Percentiles rank a stretch among this genome's conserved stretches.
These are phyloP conservation scores for Phalacrocorax pelagicus DNA, from an alignment of 2,113 vertebrate species.

Conservation along the genomic window DNA sequence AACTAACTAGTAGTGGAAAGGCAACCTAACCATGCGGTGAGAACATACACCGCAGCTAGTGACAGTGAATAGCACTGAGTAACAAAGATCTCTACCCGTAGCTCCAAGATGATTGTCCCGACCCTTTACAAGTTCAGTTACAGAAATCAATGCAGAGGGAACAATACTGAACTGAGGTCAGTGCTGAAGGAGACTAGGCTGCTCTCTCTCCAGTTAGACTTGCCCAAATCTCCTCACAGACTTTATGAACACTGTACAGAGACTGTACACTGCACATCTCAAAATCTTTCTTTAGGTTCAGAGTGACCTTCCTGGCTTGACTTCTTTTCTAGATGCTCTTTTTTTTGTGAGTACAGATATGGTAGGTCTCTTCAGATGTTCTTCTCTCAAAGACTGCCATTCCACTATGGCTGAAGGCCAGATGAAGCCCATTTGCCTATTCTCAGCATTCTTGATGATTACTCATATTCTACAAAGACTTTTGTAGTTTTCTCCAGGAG, in stretches of 20 bases:
- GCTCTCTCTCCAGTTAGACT: not conserved
- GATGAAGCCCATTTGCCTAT: not conserved
- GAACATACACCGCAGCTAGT: not conserved
- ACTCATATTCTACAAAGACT: not conserved
- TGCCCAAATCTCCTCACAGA: not conserved
- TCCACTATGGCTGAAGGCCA: not conserved
- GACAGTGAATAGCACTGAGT: not conserved
- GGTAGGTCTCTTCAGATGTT: not conserved
- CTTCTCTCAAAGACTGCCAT: not conserved
- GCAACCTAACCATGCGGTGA: not conserved
- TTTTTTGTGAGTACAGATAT: not conserved
- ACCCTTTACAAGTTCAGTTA: not conserved
- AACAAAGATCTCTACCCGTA: not conserved
- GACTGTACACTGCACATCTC: not conserved
- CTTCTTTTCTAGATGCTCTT: not conserved
- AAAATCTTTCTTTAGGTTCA: not conserved
- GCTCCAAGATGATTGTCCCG: not conserved
- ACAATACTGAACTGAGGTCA: not conserved
- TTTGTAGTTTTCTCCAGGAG: not conserved
- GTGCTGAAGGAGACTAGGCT: not conserved
- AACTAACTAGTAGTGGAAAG: not conserved
- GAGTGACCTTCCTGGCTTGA: not conserved
- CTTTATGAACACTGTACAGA: not conserved
- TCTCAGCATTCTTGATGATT: not conserved
- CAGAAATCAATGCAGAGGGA: not conserved